Base-by-base conservation (phyloP, 2,797 vertebrate species). In the Pseudochirops cupreus region DNA sequence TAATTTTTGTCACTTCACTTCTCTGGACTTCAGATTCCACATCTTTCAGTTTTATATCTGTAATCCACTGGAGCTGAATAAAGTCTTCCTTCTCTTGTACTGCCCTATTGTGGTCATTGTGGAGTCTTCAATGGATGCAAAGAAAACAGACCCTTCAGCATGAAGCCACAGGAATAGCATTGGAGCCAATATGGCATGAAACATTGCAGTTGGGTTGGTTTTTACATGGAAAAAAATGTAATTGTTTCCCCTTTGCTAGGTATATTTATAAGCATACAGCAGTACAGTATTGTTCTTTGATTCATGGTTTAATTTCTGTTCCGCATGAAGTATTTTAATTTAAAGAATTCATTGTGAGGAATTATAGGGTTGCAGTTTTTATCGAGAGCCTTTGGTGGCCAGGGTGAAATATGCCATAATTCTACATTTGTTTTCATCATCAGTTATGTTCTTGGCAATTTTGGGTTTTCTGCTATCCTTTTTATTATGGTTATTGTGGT, bases 231-330 rank as follows among this genome's bases (percentile, higher is more conserved):
- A 97, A 87, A 62, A 97, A 95, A 91, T 96, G 90, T 97, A 97
- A 97, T 97, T 96, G 96, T 97, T 96, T 97, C 95, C 91, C 96
- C 91, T 95, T 96, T 95, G 95, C 94, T 95, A 97, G 93, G 93
- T 96, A 52, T 98, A 98, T 97, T 97, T 97, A 97, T 97, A 97
- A 96, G 82, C 0, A 0, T 91, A 93, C 91, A 46, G 90, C 53
- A 96, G 94, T 92, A 94, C 29, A 95, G 94, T 92, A 95, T 98
- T 98, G 94, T 96, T 98, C 97, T 97, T 98, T 98, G 96, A 97
- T 98, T 98, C 96, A 96, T 98, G 96, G 92, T 97, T 98, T 91
- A 97, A 98, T 98, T 98, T 98, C 96, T 97, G 97, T 98, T 98
- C 97, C 96, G 96, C 97, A 96, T 97, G 98, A 97, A 96, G 93